phyloP scores from a whole-genome alignment of 2,888 invertebrate genomes.

The Meiosimyza decipiens region DNA sequence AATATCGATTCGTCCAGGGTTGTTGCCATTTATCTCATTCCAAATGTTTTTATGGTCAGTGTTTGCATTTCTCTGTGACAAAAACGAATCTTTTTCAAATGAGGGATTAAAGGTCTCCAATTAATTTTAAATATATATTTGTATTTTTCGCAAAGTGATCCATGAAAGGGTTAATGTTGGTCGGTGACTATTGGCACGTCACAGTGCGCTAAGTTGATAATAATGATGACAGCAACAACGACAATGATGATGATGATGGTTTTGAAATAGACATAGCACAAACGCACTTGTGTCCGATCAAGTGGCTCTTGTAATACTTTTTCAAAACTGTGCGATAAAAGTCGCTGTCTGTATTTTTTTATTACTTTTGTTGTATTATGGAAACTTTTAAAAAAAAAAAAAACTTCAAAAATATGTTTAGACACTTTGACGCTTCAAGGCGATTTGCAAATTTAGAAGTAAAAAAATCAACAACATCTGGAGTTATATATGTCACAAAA shows the following conservation, averaged over 20 bases:
- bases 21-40: too few relatives aligned
- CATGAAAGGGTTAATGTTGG: background rate
- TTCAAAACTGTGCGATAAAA: background rate
- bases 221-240: too few relatives aligned
- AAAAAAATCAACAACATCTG: background rate
- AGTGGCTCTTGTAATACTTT: background rate
- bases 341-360: background rate
- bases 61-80: too few relatives aligned
- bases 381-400: background rate
- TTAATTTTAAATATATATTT: too few relatives aligned
- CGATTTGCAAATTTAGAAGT: background rate
- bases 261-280: background rate
- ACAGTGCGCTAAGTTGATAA: too few relatives aligned
- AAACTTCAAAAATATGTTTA: background rate
- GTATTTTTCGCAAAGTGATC: too few relatives aligned
- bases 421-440: constrained; percentile 6
- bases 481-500: background rate
- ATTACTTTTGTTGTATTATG: background rate
- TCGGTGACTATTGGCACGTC: too few relatives aligned
- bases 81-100: too few relatives aligned
- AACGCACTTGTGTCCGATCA: background rate
- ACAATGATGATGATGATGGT: background rate
- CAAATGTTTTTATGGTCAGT: too few relatives aligned
- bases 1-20: too few relatives aligned
- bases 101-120: too few relatives aligned